A percentile compares a stretch with the other conserved stretches of the same genome.
Evolutionary conservation across 2,113 vertebrate genomes (phyloP).

Genomic region (Megaleporinus macrocephalus): DNA sequence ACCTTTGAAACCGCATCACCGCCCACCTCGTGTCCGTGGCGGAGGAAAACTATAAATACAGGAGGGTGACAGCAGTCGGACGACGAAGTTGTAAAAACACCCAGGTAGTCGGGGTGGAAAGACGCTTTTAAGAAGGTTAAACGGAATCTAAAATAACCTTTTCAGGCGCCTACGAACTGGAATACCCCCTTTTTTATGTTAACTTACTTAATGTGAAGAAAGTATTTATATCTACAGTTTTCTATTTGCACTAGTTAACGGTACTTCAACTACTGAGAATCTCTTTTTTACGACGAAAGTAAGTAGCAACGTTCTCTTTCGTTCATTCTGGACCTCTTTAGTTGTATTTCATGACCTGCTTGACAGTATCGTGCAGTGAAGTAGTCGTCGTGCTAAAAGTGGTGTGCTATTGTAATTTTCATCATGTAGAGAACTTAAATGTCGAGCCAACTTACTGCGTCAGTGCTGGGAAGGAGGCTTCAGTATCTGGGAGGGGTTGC

Average conservation of each 20-base stretch:
- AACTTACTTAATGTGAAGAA: constrained; percentile 75
- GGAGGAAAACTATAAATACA: constrained; percentile 81
- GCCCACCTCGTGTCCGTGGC: constrained; percentile 78
- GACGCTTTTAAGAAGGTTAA: constrained; percentile 69
- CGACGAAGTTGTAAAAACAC: constrained; percentile 80
- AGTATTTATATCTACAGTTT: constrained; percentile 74
- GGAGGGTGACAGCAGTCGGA: constrained; percentile 48
- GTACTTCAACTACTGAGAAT: constrained; percentile 79
- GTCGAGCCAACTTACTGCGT: constrained; percentile 76
- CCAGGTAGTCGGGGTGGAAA: constrained; percentile 61
- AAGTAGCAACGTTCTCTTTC: constrained; percentile 64
- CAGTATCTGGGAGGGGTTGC: constrained; percentile 66
- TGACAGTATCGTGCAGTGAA: background rate
- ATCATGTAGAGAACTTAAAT: constrained; percentile 34
- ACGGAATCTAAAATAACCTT: constrained; percentile 59
- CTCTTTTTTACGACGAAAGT: constrained; percentile 63
- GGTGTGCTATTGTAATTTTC: background rate
- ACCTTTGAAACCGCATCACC: constrained; percentile 79
- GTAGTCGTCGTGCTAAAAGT: background rate
- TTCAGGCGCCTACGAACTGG: constrained; percentile 73
- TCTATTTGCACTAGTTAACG: constrained; percentile 79
- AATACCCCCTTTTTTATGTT: constrained; percentile 75
- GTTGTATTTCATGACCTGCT: background rate
- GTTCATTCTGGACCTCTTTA: background rate
- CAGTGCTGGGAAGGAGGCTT: constrained; percentile 65